Conservation (phyloP, 2,113 vertebrate genomes). For the Petaurus breviceps region DNA sequence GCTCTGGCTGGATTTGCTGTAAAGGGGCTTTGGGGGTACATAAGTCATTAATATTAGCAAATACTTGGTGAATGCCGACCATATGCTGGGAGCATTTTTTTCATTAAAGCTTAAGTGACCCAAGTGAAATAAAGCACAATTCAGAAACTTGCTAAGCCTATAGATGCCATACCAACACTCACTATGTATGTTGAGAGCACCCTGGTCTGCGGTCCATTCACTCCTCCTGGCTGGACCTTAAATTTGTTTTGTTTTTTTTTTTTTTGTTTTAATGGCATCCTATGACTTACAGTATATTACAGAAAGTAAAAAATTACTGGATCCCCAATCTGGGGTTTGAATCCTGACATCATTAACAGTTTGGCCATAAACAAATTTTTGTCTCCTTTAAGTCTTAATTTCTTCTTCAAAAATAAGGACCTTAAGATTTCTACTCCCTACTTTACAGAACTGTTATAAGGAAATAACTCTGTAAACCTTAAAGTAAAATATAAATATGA, state of each 20-base stretch:
- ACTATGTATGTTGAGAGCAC: background rate
- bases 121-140: slow-evolving; percentile 5
- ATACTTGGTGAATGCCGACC: slow-evolving; percentile 59
- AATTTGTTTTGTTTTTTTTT: slow-evolving; percentile 34
- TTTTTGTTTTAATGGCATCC: slow-evolving; percentile 36
- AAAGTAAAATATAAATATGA: background rate
- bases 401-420: background rate
- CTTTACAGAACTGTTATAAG: background rate
- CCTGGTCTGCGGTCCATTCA: background rate
- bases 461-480: background rate
- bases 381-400: background rate
- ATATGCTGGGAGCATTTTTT: slow-evolving; percentile 39
- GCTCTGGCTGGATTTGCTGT: slow-evolving; percentile 61
- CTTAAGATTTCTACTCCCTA: background rate
- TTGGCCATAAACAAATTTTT: background rate
- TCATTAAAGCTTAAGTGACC: slow-evolving; percentile 20
- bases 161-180: background rate
- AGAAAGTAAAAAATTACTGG: background rate
- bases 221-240: background rate
- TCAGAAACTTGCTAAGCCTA: background rate
- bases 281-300: slow-evolving; percentile 2
- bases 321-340: background rate
- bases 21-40: slow-evolving; percentile 56
- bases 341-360: background rate
- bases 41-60: slow-evolving; percentile 74